phyloP scores from a whole-genome alignment of 2,797 vertebrate species.

The Margarornis squamiger region DNA sequence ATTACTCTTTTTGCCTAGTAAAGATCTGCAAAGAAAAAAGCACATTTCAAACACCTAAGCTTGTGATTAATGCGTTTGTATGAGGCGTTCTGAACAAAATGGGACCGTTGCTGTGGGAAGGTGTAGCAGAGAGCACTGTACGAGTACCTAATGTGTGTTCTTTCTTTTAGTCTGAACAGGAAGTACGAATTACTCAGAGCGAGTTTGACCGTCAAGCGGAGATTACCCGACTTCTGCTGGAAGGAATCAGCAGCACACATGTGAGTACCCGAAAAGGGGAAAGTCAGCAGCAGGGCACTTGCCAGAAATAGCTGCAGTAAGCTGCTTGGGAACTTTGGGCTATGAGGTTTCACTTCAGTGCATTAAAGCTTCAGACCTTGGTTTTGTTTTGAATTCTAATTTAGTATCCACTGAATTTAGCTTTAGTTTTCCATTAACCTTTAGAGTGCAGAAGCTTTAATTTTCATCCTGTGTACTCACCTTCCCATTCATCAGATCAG shows the following conservation, averaged over 20 bases:
- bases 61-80: not conserved
- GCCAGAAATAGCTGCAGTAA: not conserved
- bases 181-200: conserved; percentile 94
- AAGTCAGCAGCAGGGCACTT: not conserved
- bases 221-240: conserved; percentile 94
- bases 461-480: not conserved
- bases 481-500: not conserved
- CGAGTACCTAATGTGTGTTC: not conserved
- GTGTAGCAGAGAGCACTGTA: not conserved
- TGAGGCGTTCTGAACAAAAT: not conserved
- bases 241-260: conserved; percentile 96
- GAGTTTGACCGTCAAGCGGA: conserved; percentile 98
- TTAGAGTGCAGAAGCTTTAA: not conserved
- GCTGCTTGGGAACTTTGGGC: not conserved
- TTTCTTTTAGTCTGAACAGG: conserved; percentile 90
- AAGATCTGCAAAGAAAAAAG: not conserved
- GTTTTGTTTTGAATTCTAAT: not conserved
- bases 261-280: conserved; percentile 76
- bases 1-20: not conserved
- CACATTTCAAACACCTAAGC: not conserved
- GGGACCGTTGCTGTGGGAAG: not conserved
- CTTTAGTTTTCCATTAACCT: not conserved
- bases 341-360: not conserved
- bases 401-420: not conserved
- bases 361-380: not conserved